Evolutionary conservation across 2,888 invertebrate genomes (phyloP).

Genomic region (Brenthis daphne): DNA sequence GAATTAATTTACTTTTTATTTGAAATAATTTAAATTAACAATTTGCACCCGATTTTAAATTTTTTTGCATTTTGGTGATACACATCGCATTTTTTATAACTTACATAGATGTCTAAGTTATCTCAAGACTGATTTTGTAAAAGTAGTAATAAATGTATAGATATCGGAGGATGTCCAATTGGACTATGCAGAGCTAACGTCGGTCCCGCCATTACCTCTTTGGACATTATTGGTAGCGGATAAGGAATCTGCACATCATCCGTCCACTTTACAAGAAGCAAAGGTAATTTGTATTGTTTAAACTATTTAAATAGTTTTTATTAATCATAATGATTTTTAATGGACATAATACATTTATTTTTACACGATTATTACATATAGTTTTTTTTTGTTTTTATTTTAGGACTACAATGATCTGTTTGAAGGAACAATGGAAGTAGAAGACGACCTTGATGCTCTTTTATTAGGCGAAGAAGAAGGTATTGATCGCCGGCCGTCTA

Average conservation of each 20-base stretch:
- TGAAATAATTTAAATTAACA: too few species aligned
- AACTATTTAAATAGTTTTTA: too few species aligned
- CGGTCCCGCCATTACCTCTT: conserved; percentile 98
- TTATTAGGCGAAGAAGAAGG: conserved; percentile 88
- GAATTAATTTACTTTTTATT: too few species aligned
- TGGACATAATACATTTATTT: background rate
- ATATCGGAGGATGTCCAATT: conserved; percentile 93
- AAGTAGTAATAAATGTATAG: conserved; percentile 46
- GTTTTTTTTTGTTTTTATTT: conserved; percentile 17
- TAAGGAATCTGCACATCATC: conserved; percentile 87
- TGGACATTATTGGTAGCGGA: conserved; percentile 98
- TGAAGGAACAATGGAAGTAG: conserved; percentile 88
- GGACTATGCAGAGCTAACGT: conserved; percentile 97
- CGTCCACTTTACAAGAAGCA: conserved; percentile 78
- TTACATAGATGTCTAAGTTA: too few species aligned
- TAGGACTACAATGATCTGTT: conserved; percentile 95
- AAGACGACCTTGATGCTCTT: conserved; percentile 91
- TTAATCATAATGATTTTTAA: background rate
- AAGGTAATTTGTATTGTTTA: conserved; percentile 55
- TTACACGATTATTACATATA: background rate
- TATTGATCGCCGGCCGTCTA: conserved; percentile 85
- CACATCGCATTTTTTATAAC: too few species aligned
- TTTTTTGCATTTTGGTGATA: too few species aligned
- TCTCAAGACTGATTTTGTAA: too few species aligned
- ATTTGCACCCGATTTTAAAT: too few species aligned